Conservation (phyloP, 2,113 vertebrate species). For the Nibea albiflora region DNA sequence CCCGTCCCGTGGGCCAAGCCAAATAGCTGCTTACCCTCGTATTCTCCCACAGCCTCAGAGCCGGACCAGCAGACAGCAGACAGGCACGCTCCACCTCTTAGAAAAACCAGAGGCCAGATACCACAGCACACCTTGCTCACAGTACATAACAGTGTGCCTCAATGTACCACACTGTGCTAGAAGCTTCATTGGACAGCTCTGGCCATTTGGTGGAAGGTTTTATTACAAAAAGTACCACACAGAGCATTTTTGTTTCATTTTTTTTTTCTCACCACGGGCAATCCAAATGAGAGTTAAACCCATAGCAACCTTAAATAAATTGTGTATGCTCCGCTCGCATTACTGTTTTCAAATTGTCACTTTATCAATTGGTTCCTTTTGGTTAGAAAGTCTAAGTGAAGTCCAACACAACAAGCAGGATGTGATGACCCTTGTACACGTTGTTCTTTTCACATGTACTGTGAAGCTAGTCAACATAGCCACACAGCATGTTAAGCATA, state of each 20-base stretch:
- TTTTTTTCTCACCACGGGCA: not conserved
- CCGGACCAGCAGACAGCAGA: conserved; percentile 52
- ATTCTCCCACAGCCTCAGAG: conserved; percentile 57
- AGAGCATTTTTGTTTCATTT: not conserved
- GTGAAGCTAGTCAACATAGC: not conserved
- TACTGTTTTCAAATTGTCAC: not conserved
- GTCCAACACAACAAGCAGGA: not conserved
- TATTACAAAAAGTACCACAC: conserved; percentile 23
- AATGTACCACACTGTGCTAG: conserved; percentile 58
- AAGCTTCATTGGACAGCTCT: conserved; percentile 16
- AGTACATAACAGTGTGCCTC: conserved; percentile 47
- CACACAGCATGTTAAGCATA: not conserved
- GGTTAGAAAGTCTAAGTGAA: not conserved
- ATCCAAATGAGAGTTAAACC: conserved; percentile 5
- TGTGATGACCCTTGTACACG: not conserved
- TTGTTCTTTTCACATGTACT: too few relatives aligned
- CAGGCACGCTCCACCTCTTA: conserved; percentile 64
- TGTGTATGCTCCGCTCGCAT: not conserved
- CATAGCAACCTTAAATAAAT: not conserved
- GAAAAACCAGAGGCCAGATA: conserved; percentile 63
- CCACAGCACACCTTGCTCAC: conserved; percentile 65
- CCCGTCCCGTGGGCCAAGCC: conserved; percentile 50
- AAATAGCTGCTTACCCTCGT: conserved; percentile 64
- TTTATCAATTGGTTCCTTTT: not conserved
- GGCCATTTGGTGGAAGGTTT: conserved; percentile 54